phyloP scores from a whole-genome alignment of 2,113 vertebrate species.

The Camarhynchus parvulus region DNA sequence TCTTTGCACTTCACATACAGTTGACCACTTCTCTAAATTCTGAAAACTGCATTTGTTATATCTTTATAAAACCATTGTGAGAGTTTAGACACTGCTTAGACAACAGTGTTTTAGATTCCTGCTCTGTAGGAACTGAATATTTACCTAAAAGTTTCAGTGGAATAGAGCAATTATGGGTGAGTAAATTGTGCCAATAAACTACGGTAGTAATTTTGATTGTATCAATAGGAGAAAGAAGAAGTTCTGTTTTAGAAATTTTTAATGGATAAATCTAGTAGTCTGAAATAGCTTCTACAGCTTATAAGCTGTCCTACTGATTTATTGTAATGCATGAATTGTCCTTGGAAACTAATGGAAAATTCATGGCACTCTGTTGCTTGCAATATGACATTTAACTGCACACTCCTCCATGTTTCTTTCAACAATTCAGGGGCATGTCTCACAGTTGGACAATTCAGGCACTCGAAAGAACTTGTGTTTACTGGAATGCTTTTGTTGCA shows the following conservation, averaged over 20 bases:
- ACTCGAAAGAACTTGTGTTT: neutral
- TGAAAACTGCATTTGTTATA: neutral
- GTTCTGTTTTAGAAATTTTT: neutral
- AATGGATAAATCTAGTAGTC: neutral
- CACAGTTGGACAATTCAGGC: neutral
- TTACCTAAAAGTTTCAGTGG: neutral
- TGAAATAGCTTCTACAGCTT: neutral
- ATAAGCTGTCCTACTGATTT: neutral
- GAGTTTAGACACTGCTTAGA: neutral
- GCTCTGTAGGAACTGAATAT: neutral
- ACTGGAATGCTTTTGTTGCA: neutral
- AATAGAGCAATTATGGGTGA: neutral
- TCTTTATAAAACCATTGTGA: neutral
- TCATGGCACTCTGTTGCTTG: neutral
- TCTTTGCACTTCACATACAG: neutral
- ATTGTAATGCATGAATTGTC: neutral
- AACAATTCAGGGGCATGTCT: neutral
- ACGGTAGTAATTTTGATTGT: neutral
- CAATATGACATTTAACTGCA: neutral
- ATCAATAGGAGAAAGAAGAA: neutral
- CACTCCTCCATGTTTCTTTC: neutral
- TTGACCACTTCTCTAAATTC: neutral
- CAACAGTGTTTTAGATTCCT: neutral
- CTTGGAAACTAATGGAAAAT: neutral
- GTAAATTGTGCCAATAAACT: neutral